Conservation (phyloP, 2,888 invertebrate species). For the Xylota sylvarum region DNA sequence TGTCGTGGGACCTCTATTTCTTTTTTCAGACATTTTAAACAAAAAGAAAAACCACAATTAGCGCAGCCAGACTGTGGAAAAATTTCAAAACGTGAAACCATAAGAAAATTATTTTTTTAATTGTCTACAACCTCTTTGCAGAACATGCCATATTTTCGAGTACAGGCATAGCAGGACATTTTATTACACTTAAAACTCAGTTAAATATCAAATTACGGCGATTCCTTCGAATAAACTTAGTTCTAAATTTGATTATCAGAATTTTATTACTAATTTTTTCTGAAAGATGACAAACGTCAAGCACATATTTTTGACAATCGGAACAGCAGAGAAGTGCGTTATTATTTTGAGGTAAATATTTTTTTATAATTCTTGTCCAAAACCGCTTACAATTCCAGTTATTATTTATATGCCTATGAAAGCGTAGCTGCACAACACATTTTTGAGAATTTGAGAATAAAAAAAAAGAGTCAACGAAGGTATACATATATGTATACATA, state of each 20-base stretch:
- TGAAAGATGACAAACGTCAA: not conserved
- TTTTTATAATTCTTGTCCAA: no score
- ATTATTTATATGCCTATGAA: no score
- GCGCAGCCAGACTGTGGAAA: slow-evolving; percentile 90
- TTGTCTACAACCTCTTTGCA: slow-evolving; percentile 88
- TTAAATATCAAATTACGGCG: not conserved
- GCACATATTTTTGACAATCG: not conserved
- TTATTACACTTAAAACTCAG: not conserved
- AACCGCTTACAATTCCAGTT: no score
- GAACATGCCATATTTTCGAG: slow-evolving; percentile 89
- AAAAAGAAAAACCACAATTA: slow-evolving; percentile 93
- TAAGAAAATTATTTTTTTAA: not conserved
- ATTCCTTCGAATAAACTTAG: not conserved
- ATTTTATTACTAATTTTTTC: not conserved
- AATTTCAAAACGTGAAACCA: slow-evolving; percentile 7
- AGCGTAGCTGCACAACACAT: no score
- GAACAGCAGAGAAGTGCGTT: not conserved
- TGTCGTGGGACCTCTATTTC: slow-evolving; percentile 89
- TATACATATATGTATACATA: no score
- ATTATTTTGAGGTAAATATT: not conserved
- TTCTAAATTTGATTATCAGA: not conserved
- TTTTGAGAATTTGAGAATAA: no score
- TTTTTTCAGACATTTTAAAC: slow-evolving; percentile 91
- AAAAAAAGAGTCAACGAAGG: no score
- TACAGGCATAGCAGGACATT: slow-evolving; percentile 92